Conservation (phyloP, 2,113 vertebrate genomes). For the Orycteropus afer region DNA sequence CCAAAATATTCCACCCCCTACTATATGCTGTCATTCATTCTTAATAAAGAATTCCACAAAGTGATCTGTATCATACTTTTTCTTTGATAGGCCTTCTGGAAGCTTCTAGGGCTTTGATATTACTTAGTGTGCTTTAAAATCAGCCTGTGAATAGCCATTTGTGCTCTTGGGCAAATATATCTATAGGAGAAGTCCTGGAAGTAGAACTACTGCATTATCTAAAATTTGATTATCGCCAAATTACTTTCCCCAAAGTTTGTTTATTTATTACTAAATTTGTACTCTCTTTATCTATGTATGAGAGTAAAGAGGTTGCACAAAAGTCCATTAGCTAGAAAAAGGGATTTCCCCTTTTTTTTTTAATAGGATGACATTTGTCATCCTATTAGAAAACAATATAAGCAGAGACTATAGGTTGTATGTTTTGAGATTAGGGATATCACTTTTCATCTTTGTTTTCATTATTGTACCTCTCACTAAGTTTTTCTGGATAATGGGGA, state of each 20-base stretch:
- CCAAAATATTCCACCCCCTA: too few relatives aligned
- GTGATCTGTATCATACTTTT: not conserved
- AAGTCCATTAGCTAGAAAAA: not conserved
- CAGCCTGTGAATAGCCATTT: not conserved
- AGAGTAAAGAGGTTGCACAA: not conserved
- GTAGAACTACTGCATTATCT: not conserved
- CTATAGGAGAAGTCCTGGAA: not conserved
- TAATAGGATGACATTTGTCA: too few relatives aligned
- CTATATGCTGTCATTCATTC: not conserved
- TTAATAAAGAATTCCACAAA: not conserved
- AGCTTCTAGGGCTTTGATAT: not conserved
- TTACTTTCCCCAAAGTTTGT: not conserved
- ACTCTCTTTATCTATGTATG: not conserved
- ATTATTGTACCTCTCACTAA: not conserved
- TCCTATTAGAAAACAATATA: not conserved
- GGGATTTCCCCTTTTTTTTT: too few relatives aligned
- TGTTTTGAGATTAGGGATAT: not conserved
- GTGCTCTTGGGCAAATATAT: not conserved
- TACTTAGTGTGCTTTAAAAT: not conserved
- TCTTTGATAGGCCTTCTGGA: not conserved
- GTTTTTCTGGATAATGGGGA: not conserved
- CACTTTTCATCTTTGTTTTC: not conserved
- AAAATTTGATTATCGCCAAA: not conserved
- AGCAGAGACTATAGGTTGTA: not conserved
- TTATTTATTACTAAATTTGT: not conserved